Base-by-base conservation (phyloP, 2,797 vertebrate species). In the Nyctibius grandis region DNA sequence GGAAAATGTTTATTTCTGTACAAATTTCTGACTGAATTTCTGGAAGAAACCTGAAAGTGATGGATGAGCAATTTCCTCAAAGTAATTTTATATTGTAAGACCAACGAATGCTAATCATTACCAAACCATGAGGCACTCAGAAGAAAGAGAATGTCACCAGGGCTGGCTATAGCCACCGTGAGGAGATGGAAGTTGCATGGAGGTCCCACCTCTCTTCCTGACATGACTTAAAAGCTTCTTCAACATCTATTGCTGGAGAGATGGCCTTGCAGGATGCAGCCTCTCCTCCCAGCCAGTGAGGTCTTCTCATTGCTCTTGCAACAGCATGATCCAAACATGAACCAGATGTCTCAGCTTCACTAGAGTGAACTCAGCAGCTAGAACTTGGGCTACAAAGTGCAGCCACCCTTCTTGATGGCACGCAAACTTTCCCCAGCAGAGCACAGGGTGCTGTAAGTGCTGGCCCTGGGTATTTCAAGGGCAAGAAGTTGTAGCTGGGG, bases 1-100 rank as follows among this genome's bases (percentile, higher is more conserved):
- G 89, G 86, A 90, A 88, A 92, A 94, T 56, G 70, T 92, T 95
- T 87, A 77, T 85, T 90, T 94, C 89, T 88, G 56, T 68, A 77
- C 56, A 77, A 70, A 90, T 74, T 90, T 88, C 89, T 85, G 83
- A 88, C 86, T 56, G 50, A 38, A 60, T 60, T 85, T 92, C 75
- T 85, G 83, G 89, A 90, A 90, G 78, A 72, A 84, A 81, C 59
- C 78, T 90, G 74, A 64, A 89, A 65, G 61, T 92, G 89, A 92
- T 92, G 92, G 83, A 95, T 84, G 79, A 85, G 29, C 75, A 34
- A 78, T 82, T 89, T 86, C 91, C 94, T 84, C 33, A 33, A 53
- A 75, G 79, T 78, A 85, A 88, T 73, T 90, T 69, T 60, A 81
- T 60, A 81, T 68, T 60, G 51, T 28, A 74, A 73, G 56, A 51